phyloP scores from a whole-genome alignment of 1,140 invertebrate genomes.

The Acromyrmex charruanus region DNA sequence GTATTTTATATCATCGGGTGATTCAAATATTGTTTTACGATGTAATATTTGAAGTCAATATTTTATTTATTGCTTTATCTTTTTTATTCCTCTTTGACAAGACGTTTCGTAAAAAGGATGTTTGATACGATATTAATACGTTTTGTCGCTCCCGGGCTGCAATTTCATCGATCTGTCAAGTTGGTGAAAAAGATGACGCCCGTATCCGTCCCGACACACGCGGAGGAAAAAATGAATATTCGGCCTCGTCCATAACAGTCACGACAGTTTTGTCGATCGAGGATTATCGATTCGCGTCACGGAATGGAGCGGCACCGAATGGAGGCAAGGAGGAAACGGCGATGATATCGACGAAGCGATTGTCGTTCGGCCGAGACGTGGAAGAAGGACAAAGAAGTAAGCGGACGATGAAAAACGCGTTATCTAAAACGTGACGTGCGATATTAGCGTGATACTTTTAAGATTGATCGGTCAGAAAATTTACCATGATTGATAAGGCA shows the following conservation, averaged over 20 bases:
- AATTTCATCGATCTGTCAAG: conserved; percentile 37
- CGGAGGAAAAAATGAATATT: conserved; percentile 56
- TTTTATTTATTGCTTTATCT: not conserved
- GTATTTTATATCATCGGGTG: not conserved
- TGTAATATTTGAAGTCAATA: not conserved
- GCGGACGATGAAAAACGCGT: conserved; percentile 57
- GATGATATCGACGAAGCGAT: conserved; percentile 41
- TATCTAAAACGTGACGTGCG: conserved; percentile 57
- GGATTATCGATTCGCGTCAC: conserved; percentile 56
- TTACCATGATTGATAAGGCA: conserved; percentile 52
- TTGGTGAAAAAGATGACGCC: conserved; percentile 34
- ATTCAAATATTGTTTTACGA: not conserved
- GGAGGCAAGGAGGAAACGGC: conserved; percentile 30
- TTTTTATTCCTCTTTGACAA: not conserved
- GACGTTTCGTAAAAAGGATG: not conserved
- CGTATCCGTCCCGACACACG: conserved; percentile 14
- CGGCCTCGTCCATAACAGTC: conserved; percentile 47
- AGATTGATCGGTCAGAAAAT: conserved; percentile 59
- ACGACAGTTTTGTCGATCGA: conserved; percentile 50
- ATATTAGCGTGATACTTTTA: conserved; percentile 55
- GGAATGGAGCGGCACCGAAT: conserved; percentile 30
- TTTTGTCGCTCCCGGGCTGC: conserved; percentile 16
- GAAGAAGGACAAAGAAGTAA: conserved; percentile 46
- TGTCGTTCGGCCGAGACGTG: conserved; percentile 39
- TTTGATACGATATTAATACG: conserved; percentile 17